These are phyloP conservation scores for Callinectes sapidus DNA, from an alignment of 2,888 invertebrate genomes.

Conservation along the genomic window DNA sequence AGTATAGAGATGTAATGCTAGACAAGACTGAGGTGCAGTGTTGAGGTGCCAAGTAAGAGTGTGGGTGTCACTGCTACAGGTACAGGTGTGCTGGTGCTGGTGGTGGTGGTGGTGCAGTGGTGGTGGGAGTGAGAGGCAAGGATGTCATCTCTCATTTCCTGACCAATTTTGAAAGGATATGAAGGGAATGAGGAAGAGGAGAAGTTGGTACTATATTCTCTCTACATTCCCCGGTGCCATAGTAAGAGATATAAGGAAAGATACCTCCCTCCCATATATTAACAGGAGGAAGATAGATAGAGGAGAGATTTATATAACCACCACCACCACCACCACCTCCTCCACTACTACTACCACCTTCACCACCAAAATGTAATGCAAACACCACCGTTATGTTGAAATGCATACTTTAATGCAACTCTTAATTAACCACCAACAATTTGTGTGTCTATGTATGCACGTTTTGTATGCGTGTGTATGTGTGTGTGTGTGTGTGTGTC, in stretches of 20 bases:
- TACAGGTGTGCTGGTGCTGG: neutral
- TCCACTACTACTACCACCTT: neutral
- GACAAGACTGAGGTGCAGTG: neutral
- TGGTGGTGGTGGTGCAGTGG: neutral
- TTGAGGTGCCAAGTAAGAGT: slow-evolving; percentile 1
- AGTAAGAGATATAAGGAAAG: too few species aligned
- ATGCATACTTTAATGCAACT: neutral
- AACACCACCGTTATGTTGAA: neutral
- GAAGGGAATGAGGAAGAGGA: neutral
- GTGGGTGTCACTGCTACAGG: neutral
- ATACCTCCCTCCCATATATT: too few species aligned
- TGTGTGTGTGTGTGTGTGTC: neutral
- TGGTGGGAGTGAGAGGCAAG: neutral
- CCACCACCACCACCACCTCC: neutral
- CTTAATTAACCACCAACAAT: neutral
- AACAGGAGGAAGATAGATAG: neutral
- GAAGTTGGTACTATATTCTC: neutral
- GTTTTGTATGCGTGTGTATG: neutral
- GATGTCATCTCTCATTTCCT: neutral
- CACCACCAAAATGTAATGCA: neutral
- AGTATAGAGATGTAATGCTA: neutral
- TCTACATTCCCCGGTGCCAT: neutral
- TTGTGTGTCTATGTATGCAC: neutral
- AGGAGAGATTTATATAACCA: neutral
- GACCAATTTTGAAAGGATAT: too few species aligned